These are phyloP conservation scores for Lepidonotus clava DNA, from an alignment of 2,888 invertebrate genomes.

Conservation along the genomic window DNA sequence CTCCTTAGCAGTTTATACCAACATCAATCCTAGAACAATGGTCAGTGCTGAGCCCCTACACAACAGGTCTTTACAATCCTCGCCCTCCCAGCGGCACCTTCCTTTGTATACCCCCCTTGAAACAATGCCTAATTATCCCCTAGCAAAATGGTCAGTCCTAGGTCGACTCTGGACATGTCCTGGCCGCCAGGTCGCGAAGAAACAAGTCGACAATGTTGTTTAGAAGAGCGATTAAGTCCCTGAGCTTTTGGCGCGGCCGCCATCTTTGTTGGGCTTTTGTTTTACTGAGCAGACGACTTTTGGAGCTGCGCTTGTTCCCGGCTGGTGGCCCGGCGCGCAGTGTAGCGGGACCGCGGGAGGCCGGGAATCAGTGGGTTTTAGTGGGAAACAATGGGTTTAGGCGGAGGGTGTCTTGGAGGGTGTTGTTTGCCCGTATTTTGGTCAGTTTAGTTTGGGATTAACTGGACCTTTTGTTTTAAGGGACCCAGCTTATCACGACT, in stretches of 20 bases:
- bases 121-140: conserved; percentile 18
- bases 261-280: conserved; percentile 6
- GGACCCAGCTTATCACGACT: background rate
- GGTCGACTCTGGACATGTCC: conserved; percentile 22
- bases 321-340: no score
- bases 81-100: background rate
- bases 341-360: no score
- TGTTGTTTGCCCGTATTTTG: conserved; percentile 45
- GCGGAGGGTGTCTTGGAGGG: background rate
- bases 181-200: background rate
- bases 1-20: background rate
- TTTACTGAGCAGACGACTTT: conserved; percentile 23
- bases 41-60: background rate
- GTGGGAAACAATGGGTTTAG: conserved; percentile 33
- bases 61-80: background rate
- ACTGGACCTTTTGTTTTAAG: conserved; percentile 5
- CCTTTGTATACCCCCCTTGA: background rate
- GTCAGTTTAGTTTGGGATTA: conserved; percentile 18
- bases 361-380: background rate
- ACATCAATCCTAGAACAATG: background rate
- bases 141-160: background rate
- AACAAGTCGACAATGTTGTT: conserved; percentile 39
- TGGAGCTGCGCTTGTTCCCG: background rate
- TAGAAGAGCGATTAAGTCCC: conserved; percentile 38
- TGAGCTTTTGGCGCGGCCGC: background rate